Percentiles rank a stretch among this genome's conserved stretches.
These are phyloP conservation scores for Rhamphomyia laevipes DNA, from an alignment of 2,888 invertebrate species.

Conservation along the genomic window DNA sequence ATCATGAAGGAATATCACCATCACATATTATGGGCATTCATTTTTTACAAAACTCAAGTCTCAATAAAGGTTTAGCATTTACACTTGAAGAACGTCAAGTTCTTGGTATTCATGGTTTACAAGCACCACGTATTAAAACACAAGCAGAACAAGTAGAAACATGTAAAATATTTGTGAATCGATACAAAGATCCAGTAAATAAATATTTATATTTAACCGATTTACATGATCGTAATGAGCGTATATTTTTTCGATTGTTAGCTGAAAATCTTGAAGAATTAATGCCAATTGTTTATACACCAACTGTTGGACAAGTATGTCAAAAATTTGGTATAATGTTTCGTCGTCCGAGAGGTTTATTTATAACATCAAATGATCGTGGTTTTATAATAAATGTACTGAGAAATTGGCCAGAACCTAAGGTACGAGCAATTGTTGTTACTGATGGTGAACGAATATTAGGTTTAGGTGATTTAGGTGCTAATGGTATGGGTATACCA, in stretches of 20 bases:
- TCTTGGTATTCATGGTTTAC: conserved; percentile 90
- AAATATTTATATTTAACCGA: conserved; percentile 93
- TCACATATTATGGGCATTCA: too few species aligned
- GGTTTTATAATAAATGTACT: conserved; percentile 81
- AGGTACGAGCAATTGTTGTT: conserved; percentile 78
- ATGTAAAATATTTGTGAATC: conserved; percentile 79
- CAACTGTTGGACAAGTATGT: conserved; percentile 93
- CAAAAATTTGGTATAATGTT: conserved; percentile 94
- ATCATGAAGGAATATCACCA: too few species aligned
- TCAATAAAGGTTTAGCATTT: conserved; percentile 79
- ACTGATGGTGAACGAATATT: conserved; percentile 97
- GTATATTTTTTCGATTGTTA: conserved; percentile 85
- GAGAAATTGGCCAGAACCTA: conserved; percentile 55
- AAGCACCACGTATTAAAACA: conserved; percentile 89
- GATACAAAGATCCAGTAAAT: conserved; percentile 85
- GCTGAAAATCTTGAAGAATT: conserved; percentile 86
- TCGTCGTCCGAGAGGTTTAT: conserved; percentile 86
- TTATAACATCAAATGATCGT: conserved; percentile 90
- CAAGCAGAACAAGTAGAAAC: conserved; percentile 88
- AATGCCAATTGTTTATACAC: conserved; percentile 97
- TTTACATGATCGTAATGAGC: conserved; percentile 92
- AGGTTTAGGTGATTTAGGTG: conserved; percentile 92
- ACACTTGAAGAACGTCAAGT: conserved; percentile 89
- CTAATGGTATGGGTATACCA: conserved; percentile 94
- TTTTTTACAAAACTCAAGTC: too few species aligned